Base-by-base conservation (phyloP, 1,140 invertebrate genomes). In the Thaumatotibia leucotreta region DNA sequence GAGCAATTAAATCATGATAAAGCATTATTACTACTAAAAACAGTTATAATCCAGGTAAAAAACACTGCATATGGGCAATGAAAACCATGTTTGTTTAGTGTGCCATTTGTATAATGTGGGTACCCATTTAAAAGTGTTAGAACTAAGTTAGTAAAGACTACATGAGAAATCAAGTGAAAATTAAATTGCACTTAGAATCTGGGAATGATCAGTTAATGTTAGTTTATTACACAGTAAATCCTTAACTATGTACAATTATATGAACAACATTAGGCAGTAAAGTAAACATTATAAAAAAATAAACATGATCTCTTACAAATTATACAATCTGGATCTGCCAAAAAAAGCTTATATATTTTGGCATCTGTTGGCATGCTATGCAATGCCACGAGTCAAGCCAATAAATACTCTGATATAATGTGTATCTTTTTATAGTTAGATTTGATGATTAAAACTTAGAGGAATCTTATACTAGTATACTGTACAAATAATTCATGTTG, bases 251-350 rank as follows among this genome's bases (percentile, higher is more conserved):
- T 17, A 45, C 17, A 20, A 14, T 45, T 45, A 0, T 20, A 4
- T 3, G 1, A 31, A 31, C 29, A 31, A 58, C 5, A 17, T 14
- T 29, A 58, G 39, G 39, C 24, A 58, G 52, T 58, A 11, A 8
- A 29, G 52, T 58, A 31, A 29, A 58, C 24, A 58, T 97, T 1
- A 11, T 17, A 24, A 14, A 58, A 58, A 58, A 58, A 58, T 58
- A 58, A 58, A 58, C 52, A 58, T 58, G 52, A 58, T 58, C 52
- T 58, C 52, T 58, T 58, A 54, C 50, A 58, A 58, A 17, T 58
- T 29, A 1, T 27, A 11, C 23, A 94, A 96, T 79, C 79, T 78
- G 8, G 77, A 84, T 0, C n/a, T 58, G 52, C 23, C 52, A 58
- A 58, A 58, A 24, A n/a, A 23, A 24, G 22, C 10, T 54, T 27